A percentile compares a stretch with the other conserved stretches of the same genome.
Conservation (phyloP, 2,888 invertebrate species). For the Pherbina coryleti region DNA sequence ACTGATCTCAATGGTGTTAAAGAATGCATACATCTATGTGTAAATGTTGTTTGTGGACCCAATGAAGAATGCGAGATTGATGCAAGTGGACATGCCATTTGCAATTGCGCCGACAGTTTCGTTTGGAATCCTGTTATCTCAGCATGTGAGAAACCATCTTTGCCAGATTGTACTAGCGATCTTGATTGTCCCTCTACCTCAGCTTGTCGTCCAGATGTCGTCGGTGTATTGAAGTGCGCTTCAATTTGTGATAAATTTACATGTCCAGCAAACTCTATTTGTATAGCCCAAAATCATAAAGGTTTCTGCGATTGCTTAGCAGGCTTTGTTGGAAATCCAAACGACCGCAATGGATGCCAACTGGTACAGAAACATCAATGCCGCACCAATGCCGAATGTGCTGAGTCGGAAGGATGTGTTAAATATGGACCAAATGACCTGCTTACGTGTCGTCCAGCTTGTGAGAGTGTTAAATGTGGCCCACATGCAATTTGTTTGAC, state of each 20-base stretch:
- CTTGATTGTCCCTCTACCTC: constrained; percentile 78
- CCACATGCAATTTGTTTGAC: constrained; percentile 89
- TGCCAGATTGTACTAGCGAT: constrained; percentile 83
- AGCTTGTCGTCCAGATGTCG: constrained; percentile 84
- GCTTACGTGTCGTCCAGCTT: constrained; percentile 82
- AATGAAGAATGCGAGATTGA: constrained; percentile 85
- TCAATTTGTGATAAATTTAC: constrained; percentile 84
- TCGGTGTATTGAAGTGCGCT: constrained; percentile 87
- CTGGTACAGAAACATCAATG: constrained; percentile 81
- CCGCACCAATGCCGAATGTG: constrained; percentile 82
- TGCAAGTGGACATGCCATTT: constrained; percentile 77
- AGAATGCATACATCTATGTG: constrained; percentile 84
- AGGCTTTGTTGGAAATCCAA: constrained; percentile 90
- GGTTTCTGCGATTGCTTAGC: constrained; percentile 86
- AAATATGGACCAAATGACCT: constrained; percentile 72
- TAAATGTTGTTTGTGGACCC: constrained; percentile 83
- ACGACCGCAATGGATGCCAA: constrained; percentile 88
- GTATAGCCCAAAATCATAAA: constrained; percentile 79
- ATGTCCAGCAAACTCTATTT: constrained; percentile 87
- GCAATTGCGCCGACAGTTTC: constrained; percentile 83
- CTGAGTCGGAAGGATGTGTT: constrained; percentile 85
- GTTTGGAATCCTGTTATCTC: constrained; percentile 88
- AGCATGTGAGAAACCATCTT: constrained; percentile 86
- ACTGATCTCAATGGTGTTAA: constrained; percentile 75
- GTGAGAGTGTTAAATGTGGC: constrained; percentile 83